Evolutionary conservation across 2,797 vertebrate species (phyloP), one percentile per base, ranked within the genome.

Genomic region (Gymnoscopelus braueri): DNA sequence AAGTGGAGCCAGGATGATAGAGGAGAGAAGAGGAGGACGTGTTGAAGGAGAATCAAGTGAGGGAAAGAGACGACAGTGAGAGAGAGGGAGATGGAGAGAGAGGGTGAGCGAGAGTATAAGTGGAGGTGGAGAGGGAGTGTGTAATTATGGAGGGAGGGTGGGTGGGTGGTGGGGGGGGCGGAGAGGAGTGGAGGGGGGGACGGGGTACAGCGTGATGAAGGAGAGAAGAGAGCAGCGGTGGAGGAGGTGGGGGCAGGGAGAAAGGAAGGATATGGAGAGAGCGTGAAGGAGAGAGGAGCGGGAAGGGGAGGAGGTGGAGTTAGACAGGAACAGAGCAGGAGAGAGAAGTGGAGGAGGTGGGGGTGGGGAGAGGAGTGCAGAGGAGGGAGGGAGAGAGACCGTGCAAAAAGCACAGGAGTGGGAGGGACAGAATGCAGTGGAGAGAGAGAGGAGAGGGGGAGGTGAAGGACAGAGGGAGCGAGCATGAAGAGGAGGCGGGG

Each of bases 391-490:
- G 54, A 49, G 55, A 69, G 79, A 80, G 80, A 71, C 78, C 70
- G 79, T 74, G 60, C 19, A 10, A 81, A 47, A 74, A 32, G 79
- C 81, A 89, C 77, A 87, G 87, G 89, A 92, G 91, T 89, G 88
- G 89, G 87, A 89, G 83, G 90, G 82, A 91, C 86, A 86, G 88
- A 90, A 85, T 84, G 83, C 85, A 88, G 84, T 2, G 63, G 65
- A 65, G 57, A 59, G 13, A 48, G 53, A 26, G 13, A 26, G 77
- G 77, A 83, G 82, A 81, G 83, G 81, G 81, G 85, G 87, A 84
- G 85, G 85, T 84, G 88, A 88, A 90, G 87, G 89, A 88, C 86
- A 82, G 89, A 89, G 89, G 87, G 88, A 87, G 87, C 2, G 66
- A 86, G 82, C 74, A 88, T 84, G 87, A 87, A 71, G 87, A 90